phyloP scores from a whole-genome alignment of 2,888 invertebrate species.

The Auanema freiburgensis region DNA sequence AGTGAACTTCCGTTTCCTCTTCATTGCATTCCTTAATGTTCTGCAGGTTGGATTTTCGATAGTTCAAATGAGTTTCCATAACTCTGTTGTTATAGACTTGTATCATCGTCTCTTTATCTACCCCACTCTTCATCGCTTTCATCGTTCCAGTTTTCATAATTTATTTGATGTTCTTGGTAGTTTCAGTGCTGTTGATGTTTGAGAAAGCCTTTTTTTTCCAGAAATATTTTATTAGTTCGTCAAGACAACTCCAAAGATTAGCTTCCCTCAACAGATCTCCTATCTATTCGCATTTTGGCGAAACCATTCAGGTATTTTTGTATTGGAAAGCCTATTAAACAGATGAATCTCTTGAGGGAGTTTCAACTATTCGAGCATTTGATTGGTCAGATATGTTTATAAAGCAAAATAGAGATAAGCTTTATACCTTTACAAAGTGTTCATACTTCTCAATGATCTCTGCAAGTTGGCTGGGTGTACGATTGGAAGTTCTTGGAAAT shows the following conservation, averaged over 20 bases:
- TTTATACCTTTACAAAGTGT: constrained; percentile 41
- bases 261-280: constrained; percentile 62
- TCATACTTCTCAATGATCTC: constrained; percentile 39
- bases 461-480: constrained; percentile 34
- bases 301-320: constrained; percentile 50
- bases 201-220: constrained; percentile 65
- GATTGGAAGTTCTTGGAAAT: constrained; percentile 46
- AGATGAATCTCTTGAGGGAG: constrained; percentile 55
- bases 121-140: constrained; percentile 56
- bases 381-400: constrained; percentile 51
- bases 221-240: constrained; percentile 90
- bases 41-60: constrained; percentile 27
- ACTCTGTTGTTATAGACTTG: constrained; percentile 27
- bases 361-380: constrained; percentile 60
- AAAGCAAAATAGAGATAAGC: constrained; percentile 45
- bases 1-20: constrained; percentile 54
- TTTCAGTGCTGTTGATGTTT: not conserved
- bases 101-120: constrained; percentile 58
- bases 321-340: not conserved
- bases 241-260: constrained; percentile 74
- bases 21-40: constrained; percentile 39
- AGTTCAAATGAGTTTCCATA: not conserved
- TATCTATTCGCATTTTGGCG: constrained; percentile 63
- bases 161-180: constrained; percentile 54
- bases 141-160: constrained; percentile 58